phyloP scores from a whole-genome alignment of 2,888 invertebrate genomes.

The Leucania comma region DNA sequence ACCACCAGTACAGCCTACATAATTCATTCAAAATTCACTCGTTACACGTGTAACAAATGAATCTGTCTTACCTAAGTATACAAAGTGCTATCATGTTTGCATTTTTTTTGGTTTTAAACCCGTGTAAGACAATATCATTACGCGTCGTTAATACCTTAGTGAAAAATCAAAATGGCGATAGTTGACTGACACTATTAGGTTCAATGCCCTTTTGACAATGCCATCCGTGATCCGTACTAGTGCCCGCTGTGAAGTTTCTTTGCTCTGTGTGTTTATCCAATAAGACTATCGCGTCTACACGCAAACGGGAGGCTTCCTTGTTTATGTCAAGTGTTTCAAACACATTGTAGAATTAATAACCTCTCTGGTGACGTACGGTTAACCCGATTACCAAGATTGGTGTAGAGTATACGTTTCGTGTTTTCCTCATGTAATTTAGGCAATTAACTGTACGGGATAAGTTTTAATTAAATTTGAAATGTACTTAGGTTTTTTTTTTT shows the following conservation, averaged over 20 bases:
- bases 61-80: too few species aligned
- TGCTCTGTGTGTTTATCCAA: background rate
- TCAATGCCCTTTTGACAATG: background rate
- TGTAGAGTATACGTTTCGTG: constrained; percentile 19
- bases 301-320: constrained; percentile 37
- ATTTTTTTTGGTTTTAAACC: background rate
- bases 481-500: background rate
- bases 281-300: constrained; percentile 38
- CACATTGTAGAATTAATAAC: constrained; percentile 53
- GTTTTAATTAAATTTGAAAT: constrained; percentile 29
- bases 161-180: too few species aligned
- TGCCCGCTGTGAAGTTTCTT: background rate
- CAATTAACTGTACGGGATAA: constrained; percentile 10
- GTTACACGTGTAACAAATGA: too few species aligned
- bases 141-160: background rate
- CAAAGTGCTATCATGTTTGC: too few species aligned
- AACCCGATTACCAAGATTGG: constrained; percentile 39
- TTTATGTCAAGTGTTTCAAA: constrained; percentile 51
- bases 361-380: constrained; percentile 14
- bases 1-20: too few species aligned
- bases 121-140: background rate
- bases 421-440: constrained; percentile 22
- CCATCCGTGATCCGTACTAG: too few species aligned
- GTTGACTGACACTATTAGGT: too few species aligned
- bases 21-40: too few species aligned